phyloP scores from a whole-genome alignment of 92 coral and sea anemone genomes.

The Epizoanthus ramosus region DNA sequence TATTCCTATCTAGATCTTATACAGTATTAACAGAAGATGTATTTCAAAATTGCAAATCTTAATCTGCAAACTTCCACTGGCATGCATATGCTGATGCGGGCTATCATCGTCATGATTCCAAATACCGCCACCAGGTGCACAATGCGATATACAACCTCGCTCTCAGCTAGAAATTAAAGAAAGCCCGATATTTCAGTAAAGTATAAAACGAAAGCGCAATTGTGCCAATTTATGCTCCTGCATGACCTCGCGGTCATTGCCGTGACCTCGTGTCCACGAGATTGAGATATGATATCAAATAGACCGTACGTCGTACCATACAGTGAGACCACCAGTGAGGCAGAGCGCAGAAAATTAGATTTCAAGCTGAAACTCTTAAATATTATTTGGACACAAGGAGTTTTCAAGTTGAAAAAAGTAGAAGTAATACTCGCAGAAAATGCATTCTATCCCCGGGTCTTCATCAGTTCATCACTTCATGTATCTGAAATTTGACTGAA shows the following conservation, averaged over 20 bases:
- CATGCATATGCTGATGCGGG: neutral
- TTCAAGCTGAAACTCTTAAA: neutral
- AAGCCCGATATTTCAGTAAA: constrained; percentile 8
- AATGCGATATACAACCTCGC: neutral
- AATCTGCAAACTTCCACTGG: neutral
- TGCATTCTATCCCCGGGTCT: neutral
- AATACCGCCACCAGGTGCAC: neutral
- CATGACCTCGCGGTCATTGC: neutral
- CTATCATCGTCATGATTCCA: neutral
- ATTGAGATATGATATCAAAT: too few relatives aligned
- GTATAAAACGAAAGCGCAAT: constrained; percentile 3
- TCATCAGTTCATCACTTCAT: neutral
- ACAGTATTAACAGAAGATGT: neutral
- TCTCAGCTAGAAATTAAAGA: neutral
- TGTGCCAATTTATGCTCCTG: neutral
- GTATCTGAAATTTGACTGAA: neutral
- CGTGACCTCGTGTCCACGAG: neutral
- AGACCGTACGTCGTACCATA: too few relatives aligned
- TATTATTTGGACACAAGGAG: neutral
- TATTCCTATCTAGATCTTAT: neutral
- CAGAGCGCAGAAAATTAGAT: neutral
- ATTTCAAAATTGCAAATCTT: neutral
- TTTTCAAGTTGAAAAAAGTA: neutral
- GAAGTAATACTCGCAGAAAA: constrained; percentile 2
- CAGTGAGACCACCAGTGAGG: too few relatives aligned